Base-by-base conservation (phyloP, 1,140 invertebrate genomes). In the Leptinotarsa texana region DNA sequence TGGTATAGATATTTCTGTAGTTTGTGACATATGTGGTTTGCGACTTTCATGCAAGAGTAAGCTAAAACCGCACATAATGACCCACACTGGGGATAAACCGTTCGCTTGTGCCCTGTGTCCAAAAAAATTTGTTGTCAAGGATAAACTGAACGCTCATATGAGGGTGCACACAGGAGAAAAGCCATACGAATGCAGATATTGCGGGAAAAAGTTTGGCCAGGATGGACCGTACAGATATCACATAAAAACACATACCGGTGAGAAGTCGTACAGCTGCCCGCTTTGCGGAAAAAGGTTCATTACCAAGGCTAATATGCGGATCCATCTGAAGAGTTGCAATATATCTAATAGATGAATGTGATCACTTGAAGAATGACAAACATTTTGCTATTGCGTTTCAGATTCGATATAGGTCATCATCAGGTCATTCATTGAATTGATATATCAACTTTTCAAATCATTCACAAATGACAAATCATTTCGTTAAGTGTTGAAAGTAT, bases 1-100 rank as follows among this genome's bases (percentile, higher is more conserved):
- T 24, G 82, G 81, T 3, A 76, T 77, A 17, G 78, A 82, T 49
- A 69, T 76, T 13, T 82, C 80, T 48, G 89, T 89, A 6, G 65
- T 90, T 0, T 93, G 92, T 84, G 89, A 91, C 79, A 90, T 93
- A 22, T 95, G 94, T 84, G 91, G 91, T 18, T 95, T 96, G 86
- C 90, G 92, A 69, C 90, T 97, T 49, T 90, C 90, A 27, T 90
- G 88, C 62, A 88, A 89, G 3, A 91, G 92, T 70, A 91, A 92
- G 74, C 85, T 93, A 67, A 93, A 92, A 82, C 91, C 92, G 79
- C 92, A 93, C 78, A 83, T 90, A 57, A 85, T 91, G 24, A 92
- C 92, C 18, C 93, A 94, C 77, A 91, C 90, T 0, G 92, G 92
- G 0, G 90, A 93, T 76, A 93, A 93, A 67, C 92, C 93, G n/a